Evolutionary conservation across 2,113 vertebrate species (phyloP).

Genomic region (Kryptolebias marmoratus): DNA sequence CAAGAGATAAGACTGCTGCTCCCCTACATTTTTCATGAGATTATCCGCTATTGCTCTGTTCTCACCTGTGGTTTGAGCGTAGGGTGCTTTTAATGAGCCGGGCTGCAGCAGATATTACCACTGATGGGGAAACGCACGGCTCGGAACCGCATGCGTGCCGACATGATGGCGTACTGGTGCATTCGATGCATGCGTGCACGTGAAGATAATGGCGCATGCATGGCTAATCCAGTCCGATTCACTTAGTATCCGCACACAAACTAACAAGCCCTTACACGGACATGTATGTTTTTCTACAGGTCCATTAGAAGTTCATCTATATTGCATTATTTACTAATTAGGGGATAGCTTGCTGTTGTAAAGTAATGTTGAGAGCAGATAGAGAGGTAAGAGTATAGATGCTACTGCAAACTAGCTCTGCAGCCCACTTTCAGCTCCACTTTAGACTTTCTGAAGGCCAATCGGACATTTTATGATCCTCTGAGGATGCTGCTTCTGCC

Average conservation of each 20-base stretch:
- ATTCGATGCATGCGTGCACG: slow-evolving; percentile 5
- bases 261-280: slow-evolving; percentile 30
- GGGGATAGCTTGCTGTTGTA: slow-evolving; percentile 55
- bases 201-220: slow-evolving; percentile 22
- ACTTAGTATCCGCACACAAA: slow-evolving; percentile 30
- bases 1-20: slow-evolving; percentile 71
- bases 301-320: slow-evolving; percentile 73
- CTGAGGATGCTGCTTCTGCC: slow-evolving; percentile 40
- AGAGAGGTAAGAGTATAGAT: slow-evolving; percentile 31
- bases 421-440: slow-evolving; percentile 17
- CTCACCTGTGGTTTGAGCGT: slow-evolving; percentile 59
- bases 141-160: slow-evolving; percentile 37
- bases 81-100: slow-evolving; percentile 68
- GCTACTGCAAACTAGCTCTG: slow-evolving; percentile 30
- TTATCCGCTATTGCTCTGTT: slow-evolving; percentile 71
- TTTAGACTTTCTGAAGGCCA: slow-evolving; percentile 44
- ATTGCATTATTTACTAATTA: slow-evolving; percentile 69
- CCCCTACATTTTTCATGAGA: slow-evolving; percentile 81
- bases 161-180: slow-evolving; percentile 38
- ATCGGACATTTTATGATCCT: slow-evolving; percentile 31
- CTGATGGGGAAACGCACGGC: slow-evolving; percentile 39
- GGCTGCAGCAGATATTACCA: slow-evolving; percentile 41
- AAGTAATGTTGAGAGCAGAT: slow-evolving; percentile 46
- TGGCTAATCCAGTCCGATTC: slow-evolving; percentile 6
- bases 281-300: slow-evolving; percentile 48